A percentile compares a stretch with the other conserved stretches of the same genome.
These are phyloP conservation scores for Macroglossus sobrinus DNA, from an alignment of 2,113 vertebrate genomes.

Conservation along the genomic window DNA sequence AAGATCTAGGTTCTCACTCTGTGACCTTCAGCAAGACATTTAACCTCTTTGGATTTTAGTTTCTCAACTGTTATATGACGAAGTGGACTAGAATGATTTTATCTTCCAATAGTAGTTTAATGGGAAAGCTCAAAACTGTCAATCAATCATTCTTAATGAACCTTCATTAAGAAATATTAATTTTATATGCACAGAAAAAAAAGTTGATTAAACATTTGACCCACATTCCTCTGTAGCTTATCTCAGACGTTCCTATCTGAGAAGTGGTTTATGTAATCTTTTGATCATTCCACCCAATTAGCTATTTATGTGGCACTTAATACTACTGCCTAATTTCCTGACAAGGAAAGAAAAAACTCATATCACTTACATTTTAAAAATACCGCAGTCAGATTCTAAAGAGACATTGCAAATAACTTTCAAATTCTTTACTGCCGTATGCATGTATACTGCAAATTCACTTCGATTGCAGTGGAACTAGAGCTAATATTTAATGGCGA, in stretches of 20 bases:
- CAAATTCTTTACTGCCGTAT: background rate
- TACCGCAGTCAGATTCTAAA: background rate
- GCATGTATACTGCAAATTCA: background rate
- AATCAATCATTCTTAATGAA: background rate
- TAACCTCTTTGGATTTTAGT: background rate
- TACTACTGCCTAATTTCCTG: conserved; percentile 12
- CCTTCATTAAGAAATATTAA: conserved; percentile 41
- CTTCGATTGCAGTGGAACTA: background rate
- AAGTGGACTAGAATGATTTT: background rate
- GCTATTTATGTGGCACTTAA: conserved; percentile 65
- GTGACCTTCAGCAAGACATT: conserved; percentile 12
- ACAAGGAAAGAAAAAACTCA: background rate
- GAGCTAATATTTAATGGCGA: conserved; percentile 15
- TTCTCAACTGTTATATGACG: conserved; percentile 15
- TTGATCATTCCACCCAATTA: conserved; percentile 56
- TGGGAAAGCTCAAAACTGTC: conserved; percentile 31
- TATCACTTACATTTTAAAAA: conserved; percentile 17
- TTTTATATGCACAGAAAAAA: conserved; percentile 32
- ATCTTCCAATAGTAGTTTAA: conserved; percentile 13
- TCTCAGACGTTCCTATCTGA: conserved; percentile 24
- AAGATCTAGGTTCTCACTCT: background rate
- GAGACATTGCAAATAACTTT: background rate
- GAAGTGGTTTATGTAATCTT: conserved; percentile 38
- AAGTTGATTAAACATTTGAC: conserved; percentile 7
- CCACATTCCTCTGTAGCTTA: conserved; percentile 19